phyloP scores from a whole-genome alignment of 1,140 invertebrate species.

The Bursaphelenchus mucronatus region DNA sequence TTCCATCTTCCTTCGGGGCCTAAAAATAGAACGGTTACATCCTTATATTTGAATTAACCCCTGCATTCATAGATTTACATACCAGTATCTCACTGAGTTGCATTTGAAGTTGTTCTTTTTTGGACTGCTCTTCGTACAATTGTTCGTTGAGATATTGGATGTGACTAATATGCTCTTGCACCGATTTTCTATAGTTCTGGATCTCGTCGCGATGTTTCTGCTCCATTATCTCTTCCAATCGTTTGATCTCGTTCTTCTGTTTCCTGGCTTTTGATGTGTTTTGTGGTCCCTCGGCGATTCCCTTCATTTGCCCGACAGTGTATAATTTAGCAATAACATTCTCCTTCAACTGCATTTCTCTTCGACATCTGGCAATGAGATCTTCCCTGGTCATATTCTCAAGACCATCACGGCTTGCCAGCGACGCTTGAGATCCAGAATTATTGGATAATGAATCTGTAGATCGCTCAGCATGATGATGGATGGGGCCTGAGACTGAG shows the following conservation, averaged over 20 bases:
- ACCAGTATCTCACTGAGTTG: conserved; percentile 3
- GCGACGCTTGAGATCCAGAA: conserved; percentile 13
- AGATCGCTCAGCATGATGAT: conserved; percentile 28
- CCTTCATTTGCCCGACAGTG: conserved; percentile 27
- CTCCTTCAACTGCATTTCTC: conserved; percentile 46
- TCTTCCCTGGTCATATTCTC: conserved; percentile 22
- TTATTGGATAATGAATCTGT: conserved; percentile 10
- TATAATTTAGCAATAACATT: conserved; percentile 34
- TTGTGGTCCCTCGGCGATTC: conserved; percentile 23
- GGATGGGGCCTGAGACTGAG: conserved; percentile 19
- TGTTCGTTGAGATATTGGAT: conserved; percentile 1
- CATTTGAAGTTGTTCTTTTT: not conserved
- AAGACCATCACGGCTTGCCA: conserved; percentile 32
- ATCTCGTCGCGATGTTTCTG: conserved; percentile 4
- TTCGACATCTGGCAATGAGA: conserved; percentile 35
- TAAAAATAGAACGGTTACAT: no score
- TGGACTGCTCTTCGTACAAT: conserved; percentile 6
- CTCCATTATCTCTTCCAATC: conserved; percentile 21
- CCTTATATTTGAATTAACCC: no score
- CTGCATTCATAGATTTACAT: no score
- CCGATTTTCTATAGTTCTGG: not conserved
- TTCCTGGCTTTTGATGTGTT: conserved; percentile 23
- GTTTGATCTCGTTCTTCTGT: conserved; percentile 34
- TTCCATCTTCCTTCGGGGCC: no score
- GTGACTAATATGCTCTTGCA: not conserved